These are phyloP conservation scores for Sisyra nigra DNA, from an alignment of 2,888 invertebrate genomes.

Conservation along the genomic window DNA sequence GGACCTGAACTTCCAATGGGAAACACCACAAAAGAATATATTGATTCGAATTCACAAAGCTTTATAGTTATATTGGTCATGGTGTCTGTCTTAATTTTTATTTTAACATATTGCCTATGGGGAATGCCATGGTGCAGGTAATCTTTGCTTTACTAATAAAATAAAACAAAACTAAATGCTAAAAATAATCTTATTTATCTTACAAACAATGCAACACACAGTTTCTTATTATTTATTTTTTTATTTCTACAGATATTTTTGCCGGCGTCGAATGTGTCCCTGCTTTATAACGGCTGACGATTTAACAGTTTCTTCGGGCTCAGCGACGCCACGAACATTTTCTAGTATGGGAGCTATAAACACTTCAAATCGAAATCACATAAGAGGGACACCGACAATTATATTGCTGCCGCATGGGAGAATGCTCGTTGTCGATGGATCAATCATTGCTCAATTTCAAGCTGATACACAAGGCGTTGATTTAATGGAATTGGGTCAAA, in stretches of 20 bases:
- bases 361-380: constrained; percentile 15
- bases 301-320: constrained; percentile 1
- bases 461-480: constrained; percentile 12
- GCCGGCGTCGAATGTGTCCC: constrained; percentile 15
- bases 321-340: not conserved
- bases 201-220: not conserved
- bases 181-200: not conserved
- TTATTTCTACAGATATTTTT: not conserved
- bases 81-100: constrained; percentile 36
- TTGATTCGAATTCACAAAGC: constrained; percentile 23
- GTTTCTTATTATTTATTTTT: too few species aligned
- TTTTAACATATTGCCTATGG: constrained; percentile 39
- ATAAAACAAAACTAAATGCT: not conserved
- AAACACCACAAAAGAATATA: constrained; percentile 21
- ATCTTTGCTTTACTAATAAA: constrained; percentile 20
- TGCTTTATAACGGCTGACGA: constrained; percentile 6
- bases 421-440: constrained; percentile 37
- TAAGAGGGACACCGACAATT: constrained; percentile 33
- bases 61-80: constrained; percentile 35
- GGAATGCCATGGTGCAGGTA: constrained; percentile 37
- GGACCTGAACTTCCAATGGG: constrained; percentile 19
- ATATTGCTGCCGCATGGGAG: constrained; percentile 36
- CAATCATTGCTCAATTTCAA: constrained; percentile 34
- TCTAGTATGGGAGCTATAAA: constrained; percentile 8
- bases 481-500: constrained; percentile 6